A percentile compares a stretch with the other conserved stretches of the same genome.
Evolutionary conservation across 2,113 vertebrate species (phyloP).

Genomic region (Pteruthius melanotis): DNA sequence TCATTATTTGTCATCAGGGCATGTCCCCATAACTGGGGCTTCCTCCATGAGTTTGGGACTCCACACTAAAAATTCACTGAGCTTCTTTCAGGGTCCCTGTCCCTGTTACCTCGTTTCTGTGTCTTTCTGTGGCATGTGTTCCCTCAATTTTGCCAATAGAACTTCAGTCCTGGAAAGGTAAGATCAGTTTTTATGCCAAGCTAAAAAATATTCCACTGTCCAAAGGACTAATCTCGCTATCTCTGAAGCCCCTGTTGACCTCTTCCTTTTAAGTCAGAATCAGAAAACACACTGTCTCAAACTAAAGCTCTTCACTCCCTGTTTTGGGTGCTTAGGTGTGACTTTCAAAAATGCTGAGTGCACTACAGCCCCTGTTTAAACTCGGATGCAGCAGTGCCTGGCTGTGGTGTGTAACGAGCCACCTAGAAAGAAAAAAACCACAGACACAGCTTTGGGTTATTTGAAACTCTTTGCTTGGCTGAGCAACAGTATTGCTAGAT

Average conservation of each 20-base stretch:
- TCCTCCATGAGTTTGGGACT: background rate
- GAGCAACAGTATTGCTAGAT: background rate
- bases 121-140: background rate
- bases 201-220: background rate
- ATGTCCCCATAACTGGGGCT: background rate
- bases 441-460: background rate
- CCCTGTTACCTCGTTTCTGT: background rate
- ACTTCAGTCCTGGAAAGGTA: background rate
- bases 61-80: background rate
- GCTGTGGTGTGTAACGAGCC: background rate
- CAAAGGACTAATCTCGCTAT: background rate
- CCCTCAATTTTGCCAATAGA: background rate
- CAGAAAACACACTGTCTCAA: background rate
- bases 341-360: background rate
- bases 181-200: background rate
- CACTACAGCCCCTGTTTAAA: background rate
- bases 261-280: background rate
- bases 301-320: background rate
- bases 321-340: background rate
- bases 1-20: background rate
- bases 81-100: background rate
- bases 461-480: constrained; percentile 7
- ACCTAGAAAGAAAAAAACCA: background rate
- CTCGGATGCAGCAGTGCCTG: background rate
- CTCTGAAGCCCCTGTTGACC: background rate